Evolutionary conservation across 1,140 invertebrate genomes (phyloP).

Genomic region (Megalonaias nervosa): DNA sequence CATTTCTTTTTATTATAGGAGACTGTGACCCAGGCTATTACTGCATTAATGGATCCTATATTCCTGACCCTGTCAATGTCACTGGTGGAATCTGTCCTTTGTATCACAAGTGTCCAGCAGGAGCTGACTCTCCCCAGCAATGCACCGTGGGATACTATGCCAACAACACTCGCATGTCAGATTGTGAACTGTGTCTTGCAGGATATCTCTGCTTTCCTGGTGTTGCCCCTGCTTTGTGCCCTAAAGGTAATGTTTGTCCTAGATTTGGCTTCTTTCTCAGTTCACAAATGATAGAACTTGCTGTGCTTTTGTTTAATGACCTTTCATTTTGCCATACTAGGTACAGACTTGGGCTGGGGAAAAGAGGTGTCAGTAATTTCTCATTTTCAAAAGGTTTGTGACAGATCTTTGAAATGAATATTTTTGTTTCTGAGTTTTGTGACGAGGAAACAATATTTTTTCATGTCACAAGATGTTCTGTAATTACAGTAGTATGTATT

Average conservation of each 20-base stretch:
- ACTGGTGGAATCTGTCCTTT: constrained; percentile 64
- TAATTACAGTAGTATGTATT: no score
- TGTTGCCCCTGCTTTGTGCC: constrained; percentile 56
- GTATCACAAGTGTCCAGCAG: constrained; percentile 54
- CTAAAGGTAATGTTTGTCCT: constrained; percentile 48
- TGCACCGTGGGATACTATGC: constrained; percentile 61
- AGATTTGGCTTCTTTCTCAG: no score
- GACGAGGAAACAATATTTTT: no score
- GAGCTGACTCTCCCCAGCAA: constrained; percentile 46
- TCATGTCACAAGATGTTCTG: no score
- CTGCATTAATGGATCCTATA: constrained; percentile 56
- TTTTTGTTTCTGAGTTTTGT: no score
- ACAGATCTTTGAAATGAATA: no score
- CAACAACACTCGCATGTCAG: constrained; percentile 62
- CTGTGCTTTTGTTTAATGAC: no score
- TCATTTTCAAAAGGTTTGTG: no score
- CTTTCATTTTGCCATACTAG: no score
- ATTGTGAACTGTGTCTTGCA: constrained; percentile 55
- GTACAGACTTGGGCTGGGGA: no score
- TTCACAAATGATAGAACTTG: no score
- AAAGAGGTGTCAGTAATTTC: no score
- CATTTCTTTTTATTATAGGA: constrained; percentile 27
- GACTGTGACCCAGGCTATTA: constrained; percentile 62
- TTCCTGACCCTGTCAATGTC: constrained; percentile 53
- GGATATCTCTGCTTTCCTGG: constrained; percentile 61